Evolutionary conservation across 2,888 invertebrate species (phyloP), one percentile per base, ranked within the genome.

Genomic region (Homarus gammarus): DNA sequence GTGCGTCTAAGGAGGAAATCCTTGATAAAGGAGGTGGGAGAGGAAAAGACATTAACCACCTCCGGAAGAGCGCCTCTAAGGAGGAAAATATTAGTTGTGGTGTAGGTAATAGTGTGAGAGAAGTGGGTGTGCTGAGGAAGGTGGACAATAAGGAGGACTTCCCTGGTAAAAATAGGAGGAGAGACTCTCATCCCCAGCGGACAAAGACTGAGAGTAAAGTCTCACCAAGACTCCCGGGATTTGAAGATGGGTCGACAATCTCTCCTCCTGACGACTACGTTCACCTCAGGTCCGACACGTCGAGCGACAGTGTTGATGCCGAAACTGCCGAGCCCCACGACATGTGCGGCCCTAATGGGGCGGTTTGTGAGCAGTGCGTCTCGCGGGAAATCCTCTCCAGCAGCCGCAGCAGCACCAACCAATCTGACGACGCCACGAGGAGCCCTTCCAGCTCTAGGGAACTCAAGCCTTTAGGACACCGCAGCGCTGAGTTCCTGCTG

Each of bases 401-500:
- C 22, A 31, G n/a, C 36, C 40, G 36, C 44, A 77, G 44, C 61
- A 49, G 51, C 38, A 51, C 68, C 31, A 86, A n/a, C 83, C 31
- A 10, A 2, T 79, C 64, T 18, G 75, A 51, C 12, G n/a, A 15
- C 18, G 56, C 56, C 61, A 38, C 73, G n/a, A 75, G 49, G 61
- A 36, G 75, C 27, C 33, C 22, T 44, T 56, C 33, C 49, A 56
- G 75, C 51, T 36, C 33, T 27, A 75, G 36, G 64, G 73, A 72
- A 33, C 22, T 75, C 36, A 73, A 38, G 40, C 22, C 78, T 12
- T 36, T 86, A 12, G 86, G 78, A n/a, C 78, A 40, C 61, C 72
- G 73, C 5, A 73, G 72, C 40, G 73, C 81, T 1, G 82, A 82
- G 40, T 78, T 68, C 79, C 81, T 82, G 27, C 73, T 79, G 22